Conservation (phyloP, 2,113 vertebrate species). For the Ammodytes dubius region DNA sequence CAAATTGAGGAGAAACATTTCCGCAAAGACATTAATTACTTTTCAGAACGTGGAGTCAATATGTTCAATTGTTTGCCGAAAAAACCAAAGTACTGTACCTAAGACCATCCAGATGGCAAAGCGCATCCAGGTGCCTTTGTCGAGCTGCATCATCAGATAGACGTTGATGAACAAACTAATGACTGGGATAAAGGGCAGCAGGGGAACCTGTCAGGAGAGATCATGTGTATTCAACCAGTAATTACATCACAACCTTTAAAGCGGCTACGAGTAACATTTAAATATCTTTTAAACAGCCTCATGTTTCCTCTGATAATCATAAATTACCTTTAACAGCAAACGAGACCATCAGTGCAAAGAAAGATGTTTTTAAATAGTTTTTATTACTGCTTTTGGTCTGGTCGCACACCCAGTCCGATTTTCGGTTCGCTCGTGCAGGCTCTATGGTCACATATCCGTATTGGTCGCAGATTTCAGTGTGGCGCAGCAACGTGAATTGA, state of each 20-base stretch:
- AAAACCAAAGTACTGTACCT: slow-evolving; percentile 87
- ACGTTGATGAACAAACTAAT: slow-evolving; percentile 96
- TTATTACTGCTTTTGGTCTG: too few species aligned
- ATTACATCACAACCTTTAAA: not conserved
- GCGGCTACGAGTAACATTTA: too few species aligned
- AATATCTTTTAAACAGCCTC: too few species aligned
- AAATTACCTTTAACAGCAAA: too few species aligned
- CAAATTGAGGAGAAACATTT: not conserved
- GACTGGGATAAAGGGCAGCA: slow-evolving; percentile 91
- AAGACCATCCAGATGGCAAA: slow-evolving; percentile 94
- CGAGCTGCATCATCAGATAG: slow-evolving; percentile 98
- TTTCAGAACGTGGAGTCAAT: not conserved
- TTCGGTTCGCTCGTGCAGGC: too few species aligned
- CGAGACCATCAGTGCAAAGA: too few species aligned
- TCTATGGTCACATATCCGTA: too few species aligned
- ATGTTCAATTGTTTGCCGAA: not conserved
- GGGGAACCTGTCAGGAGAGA: slow-evolving; percentile 88
- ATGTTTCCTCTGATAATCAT: too few species aligned
- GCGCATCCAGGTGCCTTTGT: slow-evolving; percentile 91
- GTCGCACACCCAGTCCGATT: too few species aligned
- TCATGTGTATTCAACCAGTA: not conserved
- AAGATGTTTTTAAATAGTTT: too few species aligned
- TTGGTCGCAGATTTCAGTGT: too few species aligned
- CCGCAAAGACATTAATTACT: not conserved
- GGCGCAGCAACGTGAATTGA: too few species aligned